Base-by-base conservation (phyloP, 2,888 invertebrate genomes). In the Leucophenga maculata region DNA sequence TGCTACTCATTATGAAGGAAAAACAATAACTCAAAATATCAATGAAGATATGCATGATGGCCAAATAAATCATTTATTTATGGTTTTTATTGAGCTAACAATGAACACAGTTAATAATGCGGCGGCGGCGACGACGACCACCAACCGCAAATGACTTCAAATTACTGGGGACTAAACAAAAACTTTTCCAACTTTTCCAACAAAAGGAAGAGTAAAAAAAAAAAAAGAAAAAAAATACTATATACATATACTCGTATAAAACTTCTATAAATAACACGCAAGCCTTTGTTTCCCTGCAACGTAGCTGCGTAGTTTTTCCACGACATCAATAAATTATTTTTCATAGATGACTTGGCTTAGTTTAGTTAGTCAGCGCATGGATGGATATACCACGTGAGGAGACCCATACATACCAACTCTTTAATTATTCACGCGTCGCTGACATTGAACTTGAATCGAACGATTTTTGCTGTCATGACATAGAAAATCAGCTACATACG, bases 361-460 rank as follows among this genome's bases (percentile, higher is more conserved):
- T 32, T 26, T 31, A 60, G 1, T 60, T 31, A 8, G 16, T 26
- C 69, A 70, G 68, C n/a, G n/a, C n/a, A n/a, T n/a, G n/a, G n/a
- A n/a, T 69, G 70, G 72, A 67, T 72, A 70, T 71, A 65, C 74
- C 16, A n/a, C 16, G 16, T 6, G 50, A 16, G 50, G 16, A 50
- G 50, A 3, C 4, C 6, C 50, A 50, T 50, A 50, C 50, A 50
- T 50, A n/a, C 16, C n/a, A n/a, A n/a, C n/a, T n/a, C n/a, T n/a
- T 16, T 50, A 50, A 50, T 50, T 18, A 50, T 50, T n/a, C 11
- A 39, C 39, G 39, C 71, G 69, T 74, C 68, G 74, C 73, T 83
- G 84, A 82, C 80, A 83, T 81, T 81, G 80, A 81, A 81, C 80
- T 81, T 80, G 82, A 31, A 59, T 16, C 50, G n/a, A 50, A 50